Conservation (phyloP, 35 echinoderm and acorn worm genomes). For the Apostichopus californicus region DNA sequence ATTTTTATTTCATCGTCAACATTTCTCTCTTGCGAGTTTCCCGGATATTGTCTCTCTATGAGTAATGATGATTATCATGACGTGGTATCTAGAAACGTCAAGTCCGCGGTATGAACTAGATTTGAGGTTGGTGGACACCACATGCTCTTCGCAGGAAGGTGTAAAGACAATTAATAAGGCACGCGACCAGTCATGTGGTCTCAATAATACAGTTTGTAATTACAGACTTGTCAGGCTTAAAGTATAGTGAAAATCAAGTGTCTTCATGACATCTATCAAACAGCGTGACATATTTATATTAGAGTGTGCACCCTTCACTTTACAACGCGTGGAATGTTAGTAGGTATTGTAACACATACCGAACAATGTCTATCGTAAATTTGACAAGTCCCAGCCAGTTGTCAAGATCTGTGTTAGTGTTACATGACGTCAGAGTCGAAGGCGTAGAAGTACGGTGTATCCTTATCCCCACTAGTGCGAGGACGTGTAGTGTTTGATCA, state of each 20-base stretch:
- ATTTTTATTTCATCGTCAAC: too few species aligned
- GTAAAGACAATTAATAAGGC: slow-evolving; percentile 17
- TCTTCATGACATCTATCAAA: slow-evolving; percentile 3
- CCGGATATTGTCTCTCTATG: too few species aligned
- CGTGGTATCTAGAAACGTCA: too few species aligned
- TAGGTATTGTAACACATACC: not conserved
- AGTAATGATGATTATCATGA: too few species aligned
- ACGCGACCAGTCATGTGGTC: slow-evolving; percentile 15
- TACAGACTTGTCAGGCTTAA: slow-evolving; percentile 2
- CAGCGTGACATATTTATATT: slow-evolving; percentile 5
- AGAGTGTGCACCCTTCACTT: not conserved
- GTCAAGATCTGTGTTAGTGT: too few species aligned
- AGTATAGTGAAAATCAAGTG: not conserved
- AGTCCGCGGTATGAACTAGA: too few species aligned
- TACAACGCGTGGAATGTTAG: slow-evolving; percentile 7
- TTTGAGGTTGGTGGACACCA: not conserved
- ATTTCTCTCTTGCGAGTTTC: too few species aligned
- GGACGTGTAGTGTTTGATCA: too few species aligned
- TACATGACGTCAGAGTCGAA: too few species aligned
- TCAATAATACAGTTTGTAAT: slow-evolving; percentile 32
- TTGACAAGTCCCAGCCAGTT: not conserved
- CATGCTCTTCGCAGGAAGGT: slow-evolving; percentile 13
- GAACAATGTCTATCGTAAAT: not conserved
- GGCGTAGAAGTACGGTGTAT: too few species aligned
- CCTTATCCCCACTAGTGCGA: too few species aligned